Conservation (phyloP, 2,888 invertebrate species). For the Agelastica alni region DNA sequence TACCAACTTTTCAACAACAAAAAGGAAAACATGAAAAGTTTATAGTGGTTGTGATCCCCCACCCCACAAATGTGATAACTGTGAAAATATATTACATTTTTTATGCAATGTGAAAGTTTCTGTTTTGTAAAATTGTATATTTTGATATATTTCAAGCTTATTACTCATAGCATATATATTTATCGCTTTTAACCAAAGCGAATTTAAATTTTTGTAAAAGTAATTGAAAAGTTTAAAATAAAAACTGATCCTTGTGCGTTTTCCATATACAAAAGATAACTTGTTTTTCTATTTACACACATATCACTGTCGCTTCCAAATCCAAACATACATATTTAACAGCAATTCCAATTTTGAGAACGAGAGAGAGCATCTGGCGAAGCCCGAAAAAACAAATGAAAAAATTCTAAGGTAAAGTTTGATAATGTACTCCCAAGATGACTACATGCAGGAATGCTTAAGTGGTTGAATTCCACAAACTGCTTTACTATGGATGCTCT, state of each 20-base stretch:
- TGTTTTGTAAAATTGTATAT: no score
- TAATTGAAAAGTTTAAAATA: slow-evolving; percentile 1
- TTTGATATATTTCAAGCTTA: no score
- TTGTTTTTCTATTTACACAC: slow-evolving; percentile 14
- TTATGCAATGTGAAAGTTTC: no score
- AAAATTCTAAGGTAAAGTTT: slow-evolving; percentile 13
- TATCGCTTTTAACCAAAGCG: background rate
- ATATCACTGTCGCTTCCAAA: slow-evolving; percentile 16
- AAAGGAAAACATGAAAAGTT: no score
- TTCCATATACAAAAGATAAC: slow-evolving; percentile 1
- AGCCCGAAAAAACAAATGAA: slow-evolving; percentile 9
- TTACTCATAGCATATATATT: no score
- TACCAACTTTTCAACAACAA: no score
- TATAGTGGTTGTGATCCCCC: no score
- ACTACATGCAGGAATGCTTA: slow-evolving; percentile 27
- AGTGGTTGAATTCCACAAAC: slow-evolving; percentile 30
- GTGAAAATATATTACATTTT: no score
- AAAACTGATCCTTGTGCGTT: slow-evolving; percentile 7
- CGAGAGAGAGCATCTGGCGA: slow-evolving; percentile 12
- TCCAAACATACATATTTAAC: slow-evolving; percentile 20
- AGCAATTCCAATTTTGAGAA: slow-evolving; percentile 17
- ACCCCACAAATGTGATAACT: no score
- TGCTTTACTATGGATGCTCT: slow-evolving; percentile 20
- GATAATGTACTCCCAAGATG: slow-evolving; percentile 24
- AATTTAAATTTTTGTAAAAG: background rate